Conservation (phyloP, 2,888 invertebrate species). For the Muschampia plurimacula region DNA sequence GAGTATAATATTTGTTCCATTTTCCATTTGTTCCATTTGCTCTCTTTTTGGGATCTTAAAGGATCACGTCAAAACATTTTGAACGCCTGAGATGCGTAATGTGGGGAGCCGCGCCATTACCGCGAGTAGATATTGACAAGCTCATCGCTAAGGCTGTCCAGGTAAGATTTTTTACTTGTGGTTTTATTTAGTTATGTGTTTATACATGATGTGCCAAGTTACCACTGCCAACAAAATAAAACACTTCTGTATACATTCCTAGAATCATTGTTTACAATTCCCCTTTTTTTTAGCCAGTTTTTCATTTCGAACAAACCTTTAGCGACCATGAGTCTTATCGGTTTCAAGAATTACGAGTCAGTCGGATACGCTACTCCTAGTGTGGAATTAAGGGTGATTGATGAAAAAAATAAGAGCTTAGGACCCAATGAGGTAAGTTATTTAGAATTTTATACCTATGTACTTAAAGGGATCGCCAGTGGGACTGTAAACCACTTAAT, state of each 20-base stretch:
- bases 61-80: constrained; percentile 85
- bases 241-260: too few relatives aligned
- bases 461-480: background rate
- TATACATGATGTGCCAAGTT: too few relatives aligned
- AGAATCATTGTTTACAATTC: background rate
- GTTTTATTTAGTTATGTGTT: too few relatives aligned
- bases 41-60: constrained; percentile 87
- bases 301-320: constrained; percentile 83
- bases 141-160: constrained; percentile 62
- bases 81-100: constrained; percentile 77
- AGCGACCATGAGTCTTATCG: constrained; percentile 63
- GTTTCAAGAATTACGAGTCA: constrained; percentile 57
- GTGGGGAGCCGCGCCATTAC: constrained; percentile 89
- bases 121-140: constrained; percentile 83
- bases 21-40: constrained; percentile 75
- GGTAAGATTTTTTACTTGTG: constrained; percentile 49
- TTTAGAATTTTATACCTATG: background rate
- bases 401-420: constrained; percentile 72
- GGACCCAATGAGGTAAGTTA: constrained; percentile 78
- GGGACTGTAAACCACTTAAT: background rate
- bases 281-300: constrained; percentile 53
- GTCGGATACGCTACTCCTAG: constrained; percentile 87
- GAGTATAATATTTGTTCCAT: background rate
- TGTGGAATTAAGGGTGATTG: constrained; percentile 86
- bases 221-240: too few relatives aligned